These are phyloP conservation scores for Pelodytes ibericus DNA, from an alignment of 2,797 vertebrate genomes.

Conservation along the genomic window DNA sequence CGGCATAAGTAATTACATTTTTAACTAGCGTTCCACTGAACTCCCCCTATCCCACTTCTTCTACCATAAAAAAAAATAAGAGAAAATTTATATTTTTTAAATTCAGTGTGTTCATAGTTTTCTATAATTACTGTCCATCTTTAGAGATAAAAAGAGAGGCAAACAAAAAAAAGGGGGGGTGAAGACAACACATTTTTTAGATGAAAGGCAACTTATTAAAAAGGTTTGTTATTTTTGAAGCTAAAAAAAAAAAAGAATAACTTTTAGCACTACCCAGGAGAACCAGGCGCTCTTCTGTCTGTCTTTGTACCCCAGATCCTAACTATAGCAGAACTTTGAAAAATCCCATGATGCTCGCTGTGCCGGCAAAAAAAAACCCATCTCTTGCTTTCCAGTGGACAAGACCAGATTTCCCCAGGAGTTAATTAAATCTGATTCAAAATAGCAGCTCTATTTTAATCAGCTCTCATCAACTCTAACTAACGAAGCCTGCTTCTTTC, in stretches of 20 bases:
- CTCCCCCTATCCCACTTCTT: no score
- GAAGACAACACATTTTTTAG: no score
- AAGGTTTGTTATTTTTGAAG: constrained; percentile 5
- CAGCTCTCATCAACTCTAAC: constrained; percentile 42
- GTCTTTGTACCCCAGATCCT: constrained; percentile 14
- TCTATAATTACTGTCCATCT: not conserved
- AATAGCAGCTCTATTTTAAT: constrained; percentile 40
- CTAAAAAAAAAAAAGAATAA: constrained; percentile 7
- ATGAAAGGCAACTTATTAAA: not conserved
- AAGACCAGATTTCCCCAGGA: constrained; percentile 39
- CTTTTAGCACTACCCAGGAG: not conserved
- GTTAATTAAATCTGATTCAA: constrained; percentile 43
- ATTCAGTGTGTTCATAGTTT: no score
- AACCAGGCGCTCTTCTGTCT: not conserved
- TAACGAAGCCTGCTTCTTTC: constrained; percentile 13
- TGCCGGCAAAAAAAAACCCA: no score
- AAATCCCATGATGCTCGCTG: constrained; percentile 19
- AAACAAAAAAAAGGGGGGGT: no score
- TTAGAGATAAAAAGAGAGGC: no score
- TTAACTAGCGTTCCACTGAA: no score
- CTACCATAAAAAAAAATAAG: no score
- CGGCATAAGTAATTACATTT: no score
- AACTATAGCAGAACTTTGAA: constrained; percentile 23
- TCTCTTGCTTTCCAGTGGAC: not conserved
- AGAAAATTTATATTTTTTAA: no score